These are phyloP conservation scores for Ptilorrhoa leucosticta DNA, from an alignment of 2,113 vertebrate genomes.

Conservation along the genomic window DNA sequence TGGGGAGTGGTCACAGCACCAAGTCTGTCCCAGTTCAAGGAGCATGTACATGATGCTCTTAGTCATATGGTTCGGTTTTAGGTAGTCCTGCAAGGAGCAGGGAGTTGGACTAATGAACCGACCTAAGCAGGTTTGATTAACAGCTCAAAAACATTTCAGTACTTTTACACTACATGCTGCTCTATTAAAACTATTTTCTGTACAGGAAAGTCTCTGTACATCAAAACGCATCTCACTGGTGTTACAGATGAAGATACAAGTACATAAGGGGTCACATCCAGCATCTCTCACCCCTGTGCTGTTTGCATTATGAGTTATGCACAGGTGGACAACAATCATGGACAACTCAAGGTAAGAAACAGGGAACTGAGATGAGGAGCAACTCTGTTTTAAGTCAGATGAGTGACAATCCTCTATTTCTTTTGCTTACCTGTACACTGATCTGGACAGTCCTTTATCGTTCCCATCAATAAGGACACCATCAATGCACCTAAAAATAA, in stretches of 20 bases:
- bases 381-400: background rate
- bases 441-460: constrained; percentile 87
- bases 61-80: background rate
- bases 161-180: background rate
- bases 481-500: constrained; percentile 92
- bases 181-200: background rate
- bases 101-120: background rate
- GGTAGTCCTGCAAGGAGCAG: background rate
- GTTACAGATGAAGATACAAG: background rate
- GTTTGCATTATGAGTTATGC: background rate
- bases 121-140: background rate
- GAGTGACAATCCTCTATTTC: background rate
- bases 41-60: rapidly evolving
- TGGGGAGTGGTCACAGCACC: rapidly evolving
- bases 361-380: background rate
- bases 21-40: background rate
- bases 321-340: rapidly evolving
- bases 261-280: background rate
- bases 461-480: constrained; percentile 91
- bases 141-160: background rate
- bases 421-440: constrained; percentile 81
- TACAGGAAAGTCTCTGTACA: background rate
- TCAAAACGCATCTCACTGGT: rapidly evolving
- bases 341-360: background rate
- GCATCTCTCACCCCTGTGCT: background rate